Percentiles rank a stretch among this genome's conserved stretches.
Evolutionary conservation across 2,888 invertebrate genomes (phyloP).

Genomic region (Diloba caeruleocephala): DNA sequence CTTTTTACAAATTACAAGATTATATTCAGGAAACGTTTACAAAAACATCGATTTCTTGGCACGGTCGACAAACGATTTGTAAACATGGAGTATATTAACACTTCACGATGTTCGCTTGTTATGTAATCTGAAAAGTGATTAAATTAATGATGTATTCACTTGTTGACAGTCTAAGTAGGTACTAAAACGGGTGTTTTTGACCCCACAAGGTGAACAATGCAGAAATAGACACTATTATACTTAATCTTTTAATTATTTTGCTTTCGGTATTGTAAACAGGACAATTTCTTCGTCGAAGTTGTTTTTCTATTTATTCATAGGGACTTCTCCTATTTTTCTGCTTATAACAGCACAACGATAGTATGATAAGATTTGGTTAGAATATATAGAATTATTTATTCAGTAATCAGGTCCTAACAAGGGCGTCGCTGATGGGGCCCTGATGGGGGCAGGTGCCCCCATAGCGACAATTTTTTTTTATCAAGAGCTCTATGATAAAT

Average conservation of each 20-base stretch:
- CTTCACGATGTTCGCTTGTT: background rate
- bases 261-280: background rate
- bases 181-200: too few relatives aligned
- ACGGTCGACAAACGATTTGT: constrained; percentile 5
- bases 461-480: too few relatives aligned
- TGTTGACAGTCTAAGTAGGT: background rate
- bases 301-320: background rate
- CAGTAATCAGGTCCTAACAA: too few relatives aligned
- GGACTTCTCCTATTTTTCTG: background rate
- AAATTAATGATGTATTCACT: background rate
- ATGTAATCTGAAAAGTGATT: background rate
- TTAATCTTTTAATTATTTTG: background rate
- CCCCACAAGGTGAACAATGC: background rate
- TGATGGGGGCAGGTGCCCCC: too few relatives aligned
- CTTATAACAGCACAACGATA: too few relatives aligned
- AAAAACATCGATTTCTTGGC: constrained; percentile 38
- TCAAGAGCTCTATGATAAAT: too few relatives aligned
- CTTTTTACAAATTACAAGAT: constrained; percentile 10
- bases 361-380: too few relatives aligned
- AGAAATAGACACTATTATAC: background rate
- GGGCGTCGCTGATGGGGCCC: too few relatives aligned
- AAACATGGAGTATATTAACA: constrained; percentile 2
- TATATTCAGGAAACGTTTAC: constrained; percentile 17
- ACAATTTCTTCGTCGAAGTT: background rate
- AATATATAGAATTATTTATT: too few relatives aligned